Evolutionary conservation across 1,140 invertebrate genomes (phyloP).

Genomic region (Pogonomyrmex barbatus): DNA sequence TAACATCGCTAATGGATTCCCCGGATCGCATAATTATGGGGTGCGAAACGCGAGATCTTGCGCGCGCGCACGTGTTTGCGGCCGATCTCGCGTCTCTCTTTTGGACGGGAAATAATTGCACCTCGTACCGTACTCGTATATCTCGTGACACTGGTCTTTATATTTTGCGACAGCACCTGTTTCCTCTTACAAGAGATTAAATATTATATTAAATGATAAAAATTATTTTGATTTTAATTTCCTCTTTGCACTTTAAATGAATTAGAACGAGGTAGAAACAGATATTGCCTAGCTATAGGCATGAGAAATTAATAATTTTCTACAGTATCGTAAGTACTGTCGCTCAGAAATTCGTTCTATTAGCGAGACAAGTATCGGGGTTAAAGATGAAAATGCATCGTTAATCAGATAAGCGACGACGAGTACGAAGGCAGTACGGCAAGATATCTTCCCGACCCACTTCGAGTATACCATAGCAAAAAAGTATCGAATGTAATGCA

Average conservation of each 20-base stretch:
- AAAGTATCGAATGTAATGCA: background rate
- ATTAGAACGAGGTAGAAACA: background rate
- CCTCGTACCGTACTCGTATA: background rate
- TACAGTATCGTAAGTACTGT: background rate
- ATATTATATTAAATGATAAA: background rate
- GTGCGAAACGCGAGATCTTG: conserved; percentile 64
- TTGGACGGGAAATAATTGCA: conserved; percentile 64
- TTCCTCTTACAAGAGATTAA: background rate
- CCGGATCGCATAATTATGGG: conserved; percentile 70
- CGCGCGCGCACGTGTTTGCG: conserved; percentile 9
- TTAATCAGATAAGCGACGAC: conserved; percentile 63
- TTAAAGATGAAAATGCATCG: conserved; percentile 54
- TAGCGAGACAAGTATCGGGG: conserved; percentile 33
- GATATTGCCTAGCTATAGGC: background rate
- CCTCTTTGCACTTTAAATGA: background rate
- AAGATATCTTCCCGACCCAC: conserved; percentile 29
- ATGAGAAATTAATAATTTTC: background rate
- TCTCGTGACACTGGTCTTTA: conserved; percentile 1
- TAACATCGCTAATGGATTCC: conserved; percentile 75
- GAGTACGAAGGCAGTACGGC: conserved; percentile 35
- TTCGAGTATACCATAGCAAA: background rate
- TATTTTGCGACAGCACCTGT: background rate
- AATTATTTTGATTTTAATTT: background rate
- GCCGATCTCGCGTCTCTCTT: background rate
- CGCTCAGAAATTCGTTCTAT: background rate